Evolutionary conservation across 1,140 invertebrate species (phyloP).

Genomic region (Drosophila watanabei): DNA sequence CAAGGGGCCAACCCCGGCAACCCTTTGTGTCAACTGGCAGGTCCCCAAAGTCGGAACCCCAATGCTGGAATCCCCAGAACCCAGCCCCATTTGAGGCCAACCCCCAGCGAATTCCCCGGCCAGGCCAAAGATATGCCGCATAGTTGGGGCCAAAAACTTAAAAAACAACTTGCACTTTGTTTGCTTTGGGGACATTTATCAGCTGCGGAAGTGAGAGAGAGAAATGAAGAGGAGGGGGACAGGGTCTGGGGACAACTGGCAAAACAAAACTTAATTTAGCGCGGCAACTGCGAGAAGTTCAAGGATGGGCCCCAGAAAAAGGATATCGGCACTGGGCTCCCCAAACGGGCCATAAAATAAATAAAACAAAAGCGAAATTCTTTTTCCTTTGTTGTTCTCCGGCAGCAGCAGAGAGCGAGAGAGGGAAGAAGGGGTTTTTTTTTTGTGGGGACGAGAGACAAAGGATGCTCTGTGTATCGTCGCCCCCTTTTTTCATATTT

Average conservation of each 20-base stretch:
- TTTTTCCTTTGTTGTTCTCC: slow-evolving; percentile 33
- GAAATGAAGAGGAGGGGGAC: background rate
- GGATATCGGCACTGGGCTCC: slow-evolving; percentile 65
- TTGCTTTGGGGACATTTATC: slow-evolving; percentile 81
- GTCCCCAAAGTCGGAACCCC: slow-evolving; percentile 59
- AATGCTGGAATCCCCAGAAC: slow-evolving; percentile 32
- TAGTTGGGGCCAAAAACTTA: slow-evolving; percentile 75
- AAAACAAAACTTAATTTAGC: slow-evolving; percentile 81
- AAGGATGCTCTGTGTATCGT: slow-evolving; percentile 30
- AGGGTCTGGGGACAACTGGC: slow-evolving; percentile 51
- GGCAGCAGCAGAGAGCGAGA: background rate
- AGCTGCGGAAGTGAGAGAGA: slow-evolving; percentile 30
- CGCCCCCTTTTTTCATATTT: slow-evolving; percentile 60
- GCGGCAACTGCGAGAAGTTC: slow-evolving; percentile 74
- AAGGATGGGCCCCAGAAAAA: slow-evolving; percentile 64
- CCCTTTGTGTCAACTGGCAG: slow-evolving; percentile 58
- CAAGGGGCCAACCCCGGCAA: slow-evolving; percentile 36
- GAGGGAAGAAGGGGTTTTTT: background rate
- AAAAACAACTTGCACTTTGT: slow-evolving; percentile 82
- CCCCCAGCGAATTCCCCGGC: slow-evolving; percentile 21
- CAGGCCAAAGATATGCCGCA: slow-evolving; percentile 67
- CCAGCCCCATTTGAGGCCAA: background rate
- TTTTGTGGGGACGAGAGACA: slow-evolving; percentile 26
- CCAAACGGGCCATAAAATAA: slow-evolving; percentile 80
- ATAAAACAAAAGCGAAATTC: slow-evolving; percentile 72